Conservation (phyloP, 2,797 vertebrate species). For the Oreochromis mossambicus region DNA sequence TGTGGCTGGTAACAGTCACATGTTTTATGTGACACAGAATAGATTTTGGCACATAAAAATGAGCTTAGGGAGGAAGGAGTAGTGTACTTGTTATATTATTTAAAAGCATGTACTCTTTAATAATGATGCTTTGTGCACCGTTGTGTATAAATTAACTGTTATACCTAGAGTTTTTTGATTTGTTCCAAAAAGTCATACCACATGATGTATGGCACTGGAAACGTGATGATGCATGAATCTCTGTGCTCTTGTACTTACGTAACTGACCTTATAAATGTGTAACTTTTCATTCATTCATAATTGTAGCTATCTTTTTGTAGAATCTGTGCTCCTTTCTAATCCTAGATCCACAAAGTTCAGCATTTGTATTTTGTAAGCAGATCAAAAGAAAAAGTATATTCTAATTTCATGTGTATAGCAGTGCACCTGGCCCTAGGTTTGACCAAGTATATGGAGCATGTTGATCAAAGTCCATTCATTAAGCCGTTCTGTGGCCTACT, state of each 20-base stretch:
- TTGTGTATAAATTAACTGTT: not conserved
- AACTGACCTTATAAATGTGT: not conserved
- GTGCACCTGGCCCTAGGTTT: not conserved
- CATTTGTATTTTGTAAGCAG: not conserved
- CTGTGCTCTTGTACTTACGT: not conserved
- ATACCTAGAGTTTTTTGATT: not conserved
- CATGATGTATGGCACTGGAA: not conserved
- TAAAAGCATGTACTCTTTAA: not conserved
- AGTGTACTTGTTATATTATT: not conserved
- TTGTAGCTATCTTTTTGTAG: not conserved
- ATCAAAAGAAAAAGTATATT: not conserved
- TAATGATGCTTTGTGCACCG: not conserved
- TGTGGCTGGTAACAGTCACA: not conserved
- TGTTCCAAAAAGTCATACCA: not conserved
- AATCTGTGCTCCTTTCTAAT: not conserved
- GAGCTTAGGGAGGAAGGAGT: not conserved
- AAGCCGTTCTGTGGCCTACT: not conserved
- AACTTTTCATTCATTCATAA: not conserved
- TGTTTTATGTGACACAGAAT: not conserved
- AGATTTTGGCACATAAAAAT: not conserved
- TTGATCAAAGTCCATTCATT: not conserved
- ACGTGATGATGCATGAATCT: not conserved
- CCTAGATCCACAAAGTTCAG: not conserved
- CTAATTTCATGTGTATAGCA: accelerated
- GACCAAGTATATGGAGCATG: not conserved